A percentile compares a stretch with the other conserved stretches of the same genome.
These are phyloP conservation scores for Gallinago nigripennis DNA, from an alignment of 2,797 vertebrate genomes.

Conservation along the genomic window DNA sequence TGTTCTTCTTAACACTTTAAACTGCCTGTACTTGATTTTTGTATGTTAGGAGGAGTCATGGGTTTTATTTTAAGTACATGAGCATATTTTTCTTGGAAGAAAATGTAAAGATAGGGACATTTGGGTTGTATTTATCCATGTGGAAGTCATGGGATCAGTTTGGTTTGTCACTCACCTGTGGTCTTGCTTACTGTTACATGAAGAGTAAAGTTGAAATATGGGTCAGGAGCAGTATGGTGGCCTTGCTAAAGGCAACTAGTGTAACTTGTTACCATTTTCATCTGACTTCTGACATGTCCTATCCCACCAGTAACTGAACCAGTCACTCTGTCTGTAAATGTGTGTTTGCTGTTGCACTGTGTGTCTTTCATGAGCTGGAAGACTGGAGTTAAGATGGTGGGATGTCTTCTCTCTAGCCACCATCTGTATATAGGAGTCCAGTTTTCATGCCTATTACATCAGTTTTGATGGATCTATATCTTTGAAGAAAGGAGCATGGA, in stretches of 20 bases:
- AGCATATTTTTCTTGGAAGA: not conserved
- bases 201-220: not conserved
- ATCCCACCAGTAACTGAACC: not conserved
- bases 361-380: not conserved
- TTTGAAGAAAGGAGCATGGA: not conserved
- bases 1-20: not conserved
- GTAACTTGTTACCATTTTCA: not conserved
- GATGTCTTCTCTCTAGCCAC: not conserved
- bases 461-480: not conserved
- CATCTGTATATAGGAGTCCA: not conserved
- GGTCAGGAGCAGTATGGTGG: not conserved
- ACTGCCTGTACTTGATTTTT: not conserved
- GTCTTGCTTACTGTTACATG: not conserved
- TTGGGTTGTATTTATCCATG: not conserved
- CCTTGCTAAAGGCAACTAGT: not conserved
- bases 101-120: not conserved
- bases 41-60: not conserved
- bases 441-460: not conserved
- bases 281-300: not conserved
- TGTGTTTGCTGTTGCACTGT: not conserved
- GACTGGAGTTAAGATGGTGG: not conserved
- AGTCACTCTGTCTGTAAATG: not conserved
- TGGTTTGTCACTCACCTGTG: not conserved
- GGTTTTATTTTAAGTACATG: not conserved
- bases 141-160: not conserved